phyloP scores from a whole-genome alignment of 2,113 vertebrate species.

The Alosa alosa region DNA sequence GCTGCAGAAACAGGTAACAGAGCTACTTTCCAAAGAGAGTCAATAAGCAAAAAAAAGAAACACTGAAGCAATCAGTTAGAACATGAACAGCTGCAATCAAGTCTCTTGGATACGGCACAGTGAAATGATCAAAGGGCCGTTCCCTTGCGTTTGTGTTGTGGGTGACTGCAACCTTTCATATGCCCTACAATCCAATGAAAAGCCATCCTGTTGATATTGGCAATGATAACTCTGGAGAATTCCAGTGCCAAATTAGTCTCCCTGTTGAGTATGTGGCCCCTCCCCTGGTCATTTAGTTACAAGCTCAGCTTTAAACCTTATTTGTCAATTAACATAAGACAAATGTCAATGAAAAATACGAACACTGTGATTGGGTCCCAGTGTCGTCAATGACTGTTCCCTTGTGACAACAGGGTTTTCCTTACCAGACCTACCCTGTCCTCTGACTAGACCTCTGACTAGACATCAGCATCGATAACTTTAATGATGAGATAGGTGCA shows the following conservation, averaged over 20 bases:
- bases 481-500: not conserved
- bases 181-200: conserved; percentile 47
- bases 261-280: conserved; percentile 6
- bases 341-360: conserved; percentile 24
- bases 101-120: conserved; percentile 48
- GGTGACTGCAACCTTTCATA: conserved; percentile 46
- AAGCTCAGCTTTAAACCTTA: not conserved
- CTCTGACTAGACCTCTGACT: not conserved
- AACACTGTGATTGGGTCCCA: not conserved
- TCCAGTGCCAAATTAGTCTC: conserved; percentile 32
- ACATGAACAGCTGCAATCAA: conserved; percentile 43
- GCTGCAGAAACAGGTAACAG: conserved; percentile 42
- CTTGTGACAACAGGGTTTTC: not conserved
- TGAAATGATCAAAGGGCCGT: conserved; percentile 53
- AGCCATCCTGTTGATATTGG: conserved; percentile 58
- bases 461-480: not conserved
- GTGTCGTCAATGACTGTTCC: not conserved
- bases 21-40: conserved; percentile 34
- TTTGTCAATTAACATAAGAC: not conserved
- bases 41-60: conserved; percentile 40
- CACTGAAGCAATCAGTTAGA: conserved; percentile 43
- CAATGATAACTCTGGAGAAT: conserved; percentile 49
- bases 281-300: conserved; percentile 8
- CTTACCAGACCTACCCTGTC: not conserved
- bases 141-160: conserved; percentile 53